These are phyloP conservation scores for Zeugodacus cucurbitae DNA, from an alignment of 1,140 invertebrate species.

Conservation along the genomic window DNA sequence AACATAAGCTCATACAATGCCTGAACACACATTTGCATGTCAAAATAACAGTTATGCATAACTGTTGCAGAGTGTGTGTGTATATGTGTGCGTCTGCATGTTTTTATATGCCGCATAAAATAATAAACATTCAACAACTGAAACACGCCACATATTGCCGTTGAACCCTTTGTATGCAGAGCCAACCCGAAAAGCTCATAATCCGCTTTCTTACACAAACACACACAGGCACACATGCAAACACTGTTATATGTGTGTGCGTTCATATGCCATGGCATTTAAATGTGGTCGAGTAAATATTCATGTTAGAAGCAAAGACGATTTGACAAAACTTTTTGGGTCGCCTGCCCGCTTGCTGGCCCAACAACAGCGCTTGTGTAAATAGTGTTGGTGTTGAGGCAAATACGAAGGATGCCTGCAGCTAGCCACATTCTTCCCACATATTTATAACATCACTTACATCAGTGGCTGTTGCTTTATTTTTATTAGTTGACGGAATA, in stretches of 20 bases:
- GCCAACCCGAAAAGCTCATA: slow-evolving; percentile 14
- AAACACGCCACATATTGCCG: neutral
- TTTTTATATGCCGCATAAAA: slow-evolving; percentile 14
- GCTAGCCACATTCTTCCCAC: neutral
- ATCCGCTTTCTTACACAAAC: neutral
- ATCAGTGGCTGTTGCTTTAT: too few relatives aligned
- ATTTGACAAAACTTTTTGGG: neutral
- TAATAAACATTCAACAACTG: slow-evolving; percentile 33
- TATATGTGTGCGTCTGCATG: neutral
- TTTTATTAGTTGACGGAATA: too few relatives aligned
- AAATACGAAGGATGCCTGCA: neutral
- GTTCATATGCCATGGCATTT: neutral
- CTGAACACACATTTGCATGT: neutral
- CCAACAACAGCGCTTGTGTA: neutral
- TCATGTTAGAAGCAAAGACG: slow-evolving; percentile 2
- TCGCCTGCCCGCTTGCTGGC: neutral
- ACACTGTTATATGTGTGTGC: neutral
- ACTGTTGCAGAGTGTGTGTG: neutral
- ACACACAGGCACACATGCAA: neutral
- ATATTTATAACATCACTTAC: too few relatives aligned
- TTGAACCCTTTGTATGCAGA: slow-evolving; percentile 1
- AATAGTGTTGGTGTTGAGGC: neutral
- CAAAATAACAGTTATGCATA: neutral
- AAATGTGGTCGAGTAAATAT: neutral
- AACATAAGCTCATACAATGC: neutral